phyloP scores from a whole-genome alignment of 2,797 vertebrate species.

The Onychomys leucogaster region DNA sequence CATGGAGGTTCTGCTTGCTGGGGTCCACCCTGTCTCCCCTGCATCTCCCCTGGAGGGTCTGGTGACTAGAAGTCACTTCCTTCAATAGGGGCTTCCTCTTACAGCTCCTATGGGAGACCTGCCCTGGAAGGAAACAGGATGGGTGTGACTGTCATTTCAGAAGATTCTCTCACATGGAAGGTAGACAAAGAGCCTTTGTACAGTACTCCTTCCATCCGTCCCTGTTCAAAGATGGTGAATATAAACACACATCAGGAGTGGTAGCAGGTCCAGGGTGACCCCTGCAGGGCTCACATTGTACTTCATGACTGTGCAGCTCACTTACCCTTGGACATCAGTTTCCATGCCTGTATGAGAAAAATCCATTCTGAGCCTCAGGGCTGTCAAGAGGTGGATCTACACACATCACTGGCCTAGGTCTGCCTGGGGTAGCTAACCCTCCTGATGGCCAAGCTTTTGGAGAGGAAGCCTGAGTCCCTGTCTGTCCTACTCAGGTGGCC shows the following conservation, averaged over 20 bases:
- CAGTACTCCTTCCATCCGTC: background rate
- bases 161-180: accelerated
- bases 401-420: background rate
- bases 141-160: accelerated
- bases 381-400: background rate
- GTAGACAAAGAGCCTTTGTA: background rate
- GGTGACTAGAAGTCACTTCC: background rate
- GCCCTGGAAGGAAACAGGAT: background rate
- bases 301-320: background rate
- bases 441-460: background rate
- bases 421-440: accelerated
- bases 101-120: too few relatives aligned
- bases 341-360: background rate
- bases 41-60: background rate
- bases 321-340: background rate
- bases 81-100: background rate
- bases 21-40: background rate
- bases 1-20: too few relatives aligned
- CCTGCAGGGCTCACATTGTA: background rate
- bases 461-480: background rate
- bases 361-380: background rate
- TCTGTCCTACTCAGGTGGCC: background rate
- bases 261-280: background rate
- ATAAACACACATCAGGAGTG: accelerated
- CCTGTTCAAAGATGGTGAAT: background rate